Evolutionary conservation across 1,140 invertebrate genomes (phyloP).

Genomic region (Plutomurus gul): DNA sequence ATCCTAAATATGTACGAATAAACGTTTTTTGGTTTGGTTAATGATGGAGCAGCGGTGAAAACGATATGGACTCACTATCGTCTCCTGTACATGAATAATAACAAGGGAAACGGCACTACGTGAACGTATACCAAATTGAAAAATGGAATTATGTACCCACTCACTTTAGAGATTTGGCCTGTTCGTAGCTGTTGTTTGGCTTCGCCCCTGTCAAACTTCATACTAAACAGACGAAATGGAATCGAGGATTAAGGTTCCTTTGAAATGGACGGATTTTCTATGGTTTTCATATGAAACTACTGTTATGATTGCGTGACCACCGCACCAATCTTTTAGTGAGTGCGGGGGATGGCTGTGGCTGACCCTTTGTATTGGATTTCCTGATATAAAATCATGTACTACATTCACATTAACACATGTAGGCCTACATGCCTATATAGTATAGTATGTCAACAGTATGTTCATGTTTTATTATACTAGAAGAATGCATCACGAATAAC

Average conservation of each 20-base stretch:
- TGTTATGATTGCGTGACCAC: conserved; percentile 20
- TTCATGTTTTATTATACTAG: no score
- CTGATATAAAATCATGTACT: background rate
- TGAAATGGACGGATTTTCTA: background rate
- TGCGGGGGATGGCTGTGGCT: background rate
- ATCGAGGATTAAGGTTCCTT: no score
- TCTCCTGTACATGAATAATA: background rate
- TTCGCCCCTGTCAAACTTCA: no score
- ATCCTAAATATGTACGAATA: no score
- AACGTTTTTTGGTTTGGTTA: no score
- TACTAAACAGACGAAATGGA: no score
- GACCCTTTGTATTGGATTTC: conserved; percentile 1
- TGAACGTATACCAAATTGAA: background rate
- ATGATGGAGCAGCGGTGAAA: background rate
- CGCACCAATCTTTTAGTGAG: background rate
- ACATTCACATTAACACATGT: conserved; percentile 1
- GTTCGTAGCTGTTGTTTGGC: no score
- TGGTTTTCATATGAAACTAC: background rate
- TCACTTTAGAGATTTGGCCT: no score
- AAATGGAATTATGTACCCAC: no score
- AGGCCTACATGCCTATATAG: no score
- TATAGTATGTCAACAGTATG: no score
- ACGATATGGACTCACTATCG: background rate
- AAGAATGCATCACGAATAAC: no score
- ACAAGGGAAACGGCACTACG: background rate